Evolutionary conservation across 2,113 vertebrate genomes (phyloP).

Genomic region (Elanoides forficatus): DNA sequence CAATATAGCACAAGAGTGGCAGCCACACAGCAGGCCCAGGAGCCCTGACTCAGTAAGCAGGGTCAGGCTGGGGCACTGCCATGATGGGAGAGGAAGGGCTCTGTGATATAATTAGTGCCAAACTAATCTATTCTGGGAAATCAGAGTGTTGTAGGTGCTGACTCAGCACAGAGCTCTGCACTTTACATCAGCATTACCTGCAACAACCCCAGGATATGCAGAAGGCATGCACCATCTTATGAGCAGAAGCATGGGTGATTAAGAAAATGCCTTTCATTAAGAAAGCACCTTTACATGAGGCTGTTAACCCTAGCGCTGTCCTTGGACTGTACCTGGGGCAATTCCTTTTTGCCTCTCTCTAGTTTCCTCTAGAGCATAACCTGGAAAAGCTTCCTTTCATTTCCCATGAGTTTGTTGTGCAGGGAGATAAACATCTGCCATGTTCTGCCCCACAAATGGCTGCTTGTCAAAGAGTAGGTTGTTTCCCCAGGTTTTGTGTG

Average conservation of each 20-base stretch:
- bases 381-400: background rate
- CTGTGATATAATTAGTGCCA: background rate
- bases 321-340: background rate
- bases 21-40: background rate
- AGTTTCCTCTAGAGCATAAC: background rate
- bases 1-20: background rate
- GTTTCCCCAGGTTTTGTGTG: background rate
- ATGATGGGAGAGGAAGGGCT: background rate
- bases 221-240: background rate
- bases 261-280: background rate
- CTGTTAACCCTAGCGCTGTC: background rate
- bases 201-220: background rate
- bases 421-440: background rate
- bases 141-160: background rate
- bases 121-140: background rate
- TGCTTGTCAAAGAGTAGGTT: background rate
- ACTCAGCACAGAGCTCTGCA: background rate
- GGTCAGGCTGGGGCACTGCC: background rate
- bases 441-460: background rate
- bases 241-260: background rate
- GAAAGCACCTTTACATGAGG: background rate
- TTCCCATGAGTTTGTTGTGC: background rate
- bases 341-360: background rate
- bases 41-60: background rate
- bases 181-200: background rate